Conservation (phyloP, 2,888 invertebrate genomes). For the Cactoblastis cactorum region DNA sequence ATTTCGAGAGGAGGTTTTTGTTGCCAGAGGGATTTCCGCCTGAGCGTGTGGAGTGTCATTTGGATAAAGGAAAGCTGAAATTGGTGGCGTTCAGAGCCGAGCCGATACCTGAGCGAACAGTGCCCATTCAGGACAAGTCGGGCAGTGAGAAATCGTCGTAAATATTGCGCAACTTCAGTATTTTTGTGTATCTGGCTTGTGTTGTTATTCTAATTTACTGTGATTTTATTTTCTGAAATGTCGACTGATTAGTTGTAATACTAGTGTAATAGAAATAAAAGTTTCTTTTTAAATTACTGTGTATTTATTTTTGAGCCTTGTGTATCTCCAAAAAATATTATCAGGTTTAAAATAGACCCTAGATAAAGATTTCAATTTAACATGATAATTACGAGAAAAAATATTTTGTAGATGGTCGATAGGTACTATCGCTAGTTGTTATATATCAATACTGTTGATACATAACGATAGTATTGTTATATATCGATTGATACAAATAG, state of each 20-base stretch:
- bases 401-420: no score
- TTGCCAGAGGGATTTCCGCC: constrained; percentile 88
- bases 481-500: no score
- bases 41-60: constrained; percentile 84
- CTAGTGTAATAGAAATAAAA: not conserved
- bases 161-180: constrained; percentile 9
- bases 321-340: no score
- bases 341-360: no score
- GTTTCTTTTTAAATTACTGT: not conserved
- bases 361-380: no score
- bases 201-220: not conserved
- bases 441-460: no score
- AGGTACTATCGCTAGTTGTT: no score
- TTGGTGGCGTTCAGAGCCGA: constrained; percentile 81
- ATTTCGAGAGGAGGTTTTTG: constrained; percentile 86
- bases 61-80: constrained; percentile 87
- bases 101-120: constrained; percentile 50
- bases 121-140: constrained; percentile 56
- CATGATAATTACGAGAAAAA: no score
- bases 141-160: constrained; percentile 13
- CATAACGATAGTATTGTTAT: no score
- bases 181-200: no score
- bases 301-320: not conserved
- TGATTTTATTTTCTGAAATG: not conserved
- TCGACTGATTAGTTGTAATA: constrained; percentile 24